Conservation (phyloP, 2,797 vertebrate genomes). For the Lithobates sylvaticus region DNA sequence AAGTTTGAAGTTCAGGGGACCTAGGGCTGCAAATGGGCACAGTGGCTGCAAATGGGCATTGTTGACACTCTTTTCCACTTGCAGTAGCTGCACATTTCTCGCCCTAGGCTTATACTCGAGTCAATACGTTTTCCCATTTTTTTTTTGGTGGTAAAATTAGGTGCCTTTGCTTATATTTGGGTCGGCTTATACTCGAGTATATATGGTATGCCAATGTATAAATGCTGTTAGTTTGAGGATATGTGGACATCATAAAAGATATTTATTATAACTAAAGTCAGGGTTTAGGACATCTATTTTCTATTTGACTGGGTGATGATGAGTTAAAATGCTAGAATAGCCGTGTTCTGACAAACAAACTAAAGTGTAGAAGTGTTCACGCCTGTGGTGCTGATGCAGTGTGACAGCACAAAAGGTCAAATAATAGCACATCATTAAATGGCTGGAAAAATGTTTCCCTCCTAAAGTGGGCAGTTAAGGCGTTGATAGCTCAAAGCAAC, state of each 20-base stretch:
- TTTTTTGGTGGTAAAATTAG: too few species aligned
- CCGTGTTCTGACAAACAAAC: neutral
- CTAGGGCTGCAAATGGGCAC: too few species aligned
- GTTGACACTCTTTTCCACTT: too few species aligned
- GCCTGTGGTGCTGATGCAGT: constrained; percentile 8
- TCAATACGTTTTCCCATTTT: too few species aligned
- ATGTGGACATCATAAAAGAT: neutral
- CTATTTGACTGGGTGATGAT: neutral
- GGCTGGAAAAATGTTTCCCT: constrained; percentile 12
- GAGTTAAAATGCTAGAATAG: neutral
- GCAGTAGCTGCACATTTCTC: too few species aligned
- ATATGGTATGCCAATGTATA: neutral
- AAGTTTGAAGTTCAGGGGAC: too few species aligned
- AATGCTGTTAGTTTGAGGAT: neutral
- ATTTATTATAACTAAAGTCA: neutral
- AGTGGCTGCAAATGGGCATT: too few species aligned
- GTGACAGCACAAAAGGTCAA: constrained; percentile 40
- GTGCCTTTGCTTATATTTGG: too few species aligned
- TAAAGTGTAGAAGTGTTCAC: constrained; percentile 14
- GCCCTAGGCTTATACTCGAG: too few species aligned
- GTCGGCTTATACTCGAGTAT: too few species aligned
- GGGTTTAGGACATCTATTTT: neutral
- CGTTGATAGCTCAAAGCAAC: neutral
- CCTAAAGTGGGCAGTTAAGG: constrained; percentile 1
- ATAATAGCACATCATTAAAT: constrained; percentile 44